A percentile compares a stretch with the other conserved stretches of the same genome.
These are phyloP conservation scores for Brachionus calyciflorus DNA, from an alignment of 1,140 invertebrate species.

Conservation along the genomic window DNA sequence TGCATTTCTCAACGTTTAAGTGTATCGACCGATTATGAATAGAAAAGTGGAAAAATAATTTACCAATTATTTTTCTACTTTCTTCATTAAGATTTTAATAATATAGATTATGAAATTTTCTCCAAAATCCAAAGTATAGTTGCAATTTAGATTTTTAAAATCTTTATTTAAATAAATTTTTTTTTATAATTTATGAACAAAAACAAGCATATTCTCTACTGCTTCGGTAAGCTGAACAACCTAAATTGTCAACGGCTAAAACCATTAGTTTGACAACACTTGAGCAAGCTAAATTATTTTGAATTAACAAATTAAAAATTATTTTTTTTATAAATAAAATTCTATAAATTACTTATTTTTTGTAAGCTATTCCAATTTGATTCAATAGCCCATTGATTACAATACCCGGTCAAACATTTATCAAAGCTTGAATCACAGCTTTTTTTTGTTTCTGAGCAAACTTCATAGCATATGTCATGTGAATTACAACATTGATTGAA, in stretches of 20 bases:
- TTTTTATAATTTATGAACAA: background rate
- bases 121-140: too few relatives aligned
- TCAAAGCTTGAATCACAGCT: background rate
- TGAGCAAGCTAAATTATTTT: background rate
- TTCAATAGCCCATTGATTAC: background rate
- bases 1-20: too few relatives aligned
- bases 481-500: background rate
- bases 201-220: background rate
- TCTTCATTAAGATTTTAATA: too few relatives aligned
- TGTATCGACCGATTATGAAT: too few relatives aligned
- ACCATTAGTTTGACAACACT: background rate
- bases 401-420: background rate
- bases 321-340: background rate
- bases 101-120: too few relatives aligned
- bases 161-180: too few relatives aligned
- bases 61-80: too few relatives aligned
- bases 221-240: background rate
- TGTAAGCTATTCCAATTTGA: background rate
- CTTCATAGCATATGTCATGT: constrained; percentile 8
- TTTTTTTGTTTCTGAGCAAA: background rate
- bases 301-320: background rate
- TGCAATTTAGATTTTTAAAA: too few relatives aligned
- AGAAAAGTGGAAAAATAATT: too few relatives aligned
- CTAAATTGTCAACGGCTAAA: background rate
- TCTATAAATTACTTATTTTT: background rate